Percentiles rank a stretch among this genome's conserved stretches.
phyloP scores from a whole-genome alignment of 2,797 vertebrate species.

The Poeciliopsis paucimaculata region DNA sequence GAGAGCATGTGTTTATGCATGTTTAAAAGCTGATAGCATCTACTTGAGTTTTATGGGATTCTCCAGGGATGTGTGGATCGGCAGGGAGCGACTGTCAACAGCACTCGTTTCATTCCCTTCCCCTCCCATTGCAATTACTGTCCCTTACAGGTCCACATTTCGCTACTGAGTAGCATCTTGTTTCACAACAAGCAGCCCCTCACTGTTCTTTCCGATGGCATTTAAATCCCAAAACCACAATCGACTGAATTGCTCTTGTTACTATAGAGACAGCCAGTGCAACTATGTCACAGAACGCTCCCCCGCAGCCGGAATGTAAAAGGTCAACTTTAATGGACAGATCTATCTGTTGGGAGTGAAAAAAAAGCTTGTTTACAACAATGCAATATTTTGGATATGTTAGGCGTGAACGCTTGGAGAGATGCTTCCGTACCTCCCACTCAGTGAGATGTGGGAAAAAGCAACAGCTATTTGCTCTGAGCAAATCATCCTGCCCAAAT shows the following conservation, averaged over 20 bases:
- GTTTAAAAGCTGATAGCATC: constrained; percentile 60
- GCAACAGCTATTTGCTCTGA: constrained; percentile 12
- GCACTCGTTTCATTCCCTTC: constrained; percentile 39
- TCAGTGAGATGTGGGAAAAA: constrained; percentile 17
- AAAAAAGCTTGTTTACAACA: constrained; percentile 44
- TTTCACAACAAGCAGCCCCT: constrained; percentile 36
- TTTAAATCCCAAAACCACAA: constrained; percentile 42
- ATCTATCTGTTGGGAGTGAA: constrained; percentile 14
- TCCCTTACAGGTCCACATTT: constrained; percentile 23
- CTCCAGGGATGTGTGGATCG: constrained; percentile 57
- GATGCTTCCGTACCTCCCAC: constrained; percentile 32
- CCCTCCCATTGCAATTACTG: constrained; percentile 41
- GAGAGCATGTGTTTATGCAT: constrained; percentile 51
- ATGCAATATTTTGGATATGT: constrained; percentile 33
- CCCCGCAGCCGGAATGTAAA: constrained; percentile 48
- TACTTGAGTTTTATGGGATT: constrained; percentile 27
- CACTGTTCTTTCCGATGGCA: constrained; percentile 39
- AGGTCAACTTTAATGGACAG: constrained; percentile 70
- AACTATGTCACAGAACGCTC: constrained; percentile 37
- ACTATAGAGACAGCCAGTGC: constrained; percentile 49
- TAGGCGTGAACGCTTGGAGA: constrained; percentile 18
- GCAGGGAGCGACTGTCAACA: constrained; percentile 39
- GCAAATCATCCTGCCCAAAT: not conserved
- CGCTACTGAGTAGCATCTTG: constrained; percentile 42
- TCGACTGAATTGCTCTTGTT: constrained; percentile 42